Base-by-base conservation (phyloP, 2,797 vertebrate genomes). In the Myioborus miniatus region DNA sequence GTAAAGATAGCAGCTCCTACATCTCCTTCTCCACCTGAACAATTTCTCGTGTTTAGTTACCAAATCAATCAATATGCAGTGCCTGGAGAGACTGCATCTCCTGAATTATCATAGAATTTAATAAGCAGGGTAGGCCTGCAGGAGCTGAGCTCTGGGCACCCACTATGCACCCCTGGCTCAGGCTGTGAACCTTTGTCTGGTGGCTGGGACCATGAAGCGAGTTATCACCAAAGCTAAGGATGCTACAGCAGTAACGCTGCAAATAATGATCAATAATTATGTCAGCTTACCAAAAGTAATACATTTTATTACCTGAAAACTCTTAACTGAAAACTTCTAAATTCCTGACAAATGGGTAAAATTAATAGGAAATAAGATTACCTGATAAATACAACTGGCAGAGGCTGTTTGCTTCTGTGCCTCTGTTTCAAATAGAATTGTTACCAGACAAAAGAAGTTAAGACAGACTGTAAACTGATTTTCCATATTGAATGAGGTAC, bases 111-210 rank as follows among this genome's bases (percentile, higher is more conserved):
- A 52, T 2, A 70, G n/a, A 60, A 62, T 69, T 53, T 29, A 24
- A 60, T 78, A 58, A 16, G 27, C 4, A 12, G 39, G 29, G 34
- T 23, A 21, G 53, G 6, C 13, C 53, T 55, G 52, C 52, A 53
- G 52, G 8, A 82, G 64, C 70, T 47, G 70, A 72, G 34, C 18
- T 49, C 29, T 80, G 22, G 0, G 0, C 22, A 3, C 36, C 32
- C 2, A 4, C 24, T 43, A 12, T 0, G 0, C 36, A 8, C 58
- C 24, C 26, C 56, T 75, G 30, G 37, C 29, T 75, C 8, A 2
- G 44, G 49, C 21, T 39, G 19, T 30, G 26, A 83, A 15, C 13
- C 43, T 10, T 41, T 41, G 5, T n/a, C 62, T 46, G 53, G 24
- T 74, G 47, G 13, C 43, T 60, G 43, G 81, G 34, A 76, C 18